Evolutionary conservation across 2,113 vertebrate genomes (phyloP).

Genomic region (Carlito syrichta): DNA sequence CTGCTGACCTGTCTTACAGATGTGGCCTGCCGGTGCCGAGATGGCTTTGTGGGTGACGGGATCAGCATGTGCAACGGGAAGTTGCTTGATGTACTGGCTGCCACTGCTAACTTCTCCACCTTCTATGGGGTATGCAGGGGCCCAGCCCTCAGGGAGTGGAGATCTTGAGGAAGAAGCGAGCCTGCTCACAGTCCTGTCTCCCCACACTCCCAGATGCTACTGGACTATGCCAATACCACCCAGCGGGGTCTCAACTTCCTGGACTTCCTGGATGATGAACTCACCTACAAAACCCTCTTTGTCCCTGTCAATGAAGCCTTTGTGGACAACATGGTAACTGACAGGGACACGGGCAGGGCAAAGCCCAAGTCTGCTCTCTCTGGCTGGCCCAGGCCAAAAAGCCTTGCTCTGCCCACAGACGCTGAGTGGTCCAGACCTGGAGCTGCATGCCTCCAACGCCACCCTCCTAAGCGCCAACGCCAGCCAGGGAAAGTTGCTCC

Average conservation of each 20-base stretch:
- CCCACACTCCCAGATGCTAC: conserved; percentile 82
- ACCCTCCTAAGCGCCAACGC: conserved; percentile 85
- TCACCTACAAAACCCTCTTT: conserved; percentile 89
- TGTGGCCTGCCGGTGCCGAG: conserved; percentile 86
- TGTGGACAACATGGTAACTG: conserved; percentile 84
- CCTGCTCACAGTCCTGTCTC: background rate
- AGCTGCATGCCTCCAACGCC: conserved; percentile 89
- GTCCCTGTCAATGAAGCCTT: conserved; percentile 93
- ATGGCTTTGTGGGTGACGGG: conserved; percentile 89
- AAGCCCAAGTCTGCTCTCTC: rapidly evolving
- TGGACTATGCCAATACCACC: conserved; percentile 86
- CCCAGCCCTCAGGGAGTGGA: background rate
- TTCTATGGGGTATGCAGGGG: conserved; percentile 88
- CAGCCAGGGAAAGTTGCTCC: conserved; percentile 81
- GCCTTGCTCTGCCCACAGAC: conserved; percentile 81
- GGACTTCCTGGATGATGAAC: conserved; percentile 85
- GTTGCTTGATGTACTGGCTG: conserved; percentile 87
- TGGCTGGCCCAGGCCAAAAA: background rate
- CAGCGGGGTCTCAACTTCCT: conserved; percentile 86
- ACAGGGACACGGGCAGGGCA: background rate
- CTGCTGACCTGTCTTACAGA: conserved; percentile 79
- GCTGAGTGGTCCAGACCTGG: conserved; percentile 90
- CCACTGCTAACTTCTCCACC: conserved; percentile 86
- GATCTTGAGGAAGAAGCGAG: background rate
- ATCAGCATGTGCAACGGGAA: conserved; percentile 89